Evolutionary conservation across 1,140 invertebrate genomes (phyloP).

Genomic region (Cyclargus thomasi): DNA sequence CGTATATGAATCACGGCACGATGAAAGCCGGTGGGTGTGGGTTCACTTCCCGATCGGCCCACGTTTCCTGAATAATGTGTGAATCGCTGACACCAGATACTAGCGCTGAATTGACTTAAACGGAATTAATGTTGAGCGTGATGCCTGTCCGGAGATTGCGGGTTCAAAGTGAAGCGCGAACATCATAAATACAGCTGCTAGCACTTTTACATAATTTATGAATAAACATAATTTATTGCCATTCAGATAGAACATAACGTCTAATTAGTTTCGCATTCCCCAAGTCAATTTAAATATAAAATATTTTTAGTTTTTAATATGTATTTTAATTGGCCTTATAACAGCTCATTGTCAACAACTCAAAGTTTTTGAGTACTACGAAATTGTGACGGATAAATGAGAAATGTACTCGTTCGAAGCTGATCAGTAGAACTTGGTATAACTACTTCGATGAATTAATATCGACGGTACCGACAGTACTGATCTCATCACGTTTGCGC

Average conservation of each 20-base stretch:
- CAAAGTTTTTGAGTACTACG: too few relatives aligned
- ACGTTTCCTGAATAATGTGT: conserved; percentile 29
- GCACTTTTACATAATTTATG: not conserved
- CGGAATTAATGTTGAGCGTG: conserved; percentile 3
- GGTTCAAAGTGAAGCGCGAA: not conserved
- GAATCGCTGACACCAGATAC: conserved; percentile 10
- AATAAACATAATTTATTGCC: not conserved
- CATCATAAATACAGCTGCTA: not conserved
- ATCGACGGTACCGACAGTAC: not conserved
- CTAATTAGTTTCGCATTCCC: not conserved
- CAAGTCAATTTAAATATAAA: not conserved
- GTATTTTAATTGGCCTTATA: too few relatives aligned
- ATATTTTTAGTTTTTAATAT: not conserved
- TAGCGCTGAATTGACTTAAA: conserved; percentile 13
- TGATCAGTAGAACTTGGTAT: not conserved
- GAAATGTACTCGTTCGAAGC: not conserved
- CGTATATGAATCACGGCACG: conserved; percentile 51
- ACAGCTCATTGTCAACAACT: too few relatives aligned
- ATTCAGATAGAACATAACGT: not conserved
- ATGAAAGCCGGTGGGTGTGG: conserved; percentile 55
- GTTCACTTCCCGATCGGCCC: conserved; percentile 53
- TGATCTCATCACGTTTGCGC: conserved; percentile 4
- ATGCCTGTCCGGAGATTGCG: not conserved
- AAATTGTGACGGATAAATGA: not conserved
- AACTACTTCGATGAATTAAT: not conserved